phyloP scores from a whole-genome alignment of 2,797 vertebrate genomes.

The Molothrus aeneus region DNA sequence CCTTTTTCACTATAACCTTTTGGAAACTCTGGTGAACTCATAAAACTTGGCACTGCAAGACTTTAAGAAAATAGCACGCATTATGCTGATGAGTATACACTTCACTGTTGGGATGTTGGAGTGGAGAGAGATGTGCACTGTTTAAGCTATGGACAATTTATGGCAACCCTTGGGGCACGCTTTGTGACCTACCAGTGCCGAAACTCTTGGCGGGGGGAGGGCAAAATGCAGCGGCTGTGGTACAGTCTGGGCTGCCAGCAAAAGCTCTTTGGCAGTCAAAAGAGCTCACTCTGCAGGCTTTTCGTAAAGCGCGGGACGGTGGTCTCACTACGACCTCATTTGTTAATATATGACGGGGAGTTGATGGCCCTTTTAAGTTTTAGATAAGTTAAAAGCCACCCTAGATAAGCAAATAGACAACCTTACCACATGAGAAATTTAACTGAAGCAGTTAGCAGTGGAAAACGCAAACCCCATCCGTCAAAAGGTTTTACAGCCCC shows the following conservation, averaged over 20 bases:
- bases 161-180: neutral
- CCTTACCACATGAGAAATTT: neutral
- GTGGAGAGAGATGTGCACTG: neutral
- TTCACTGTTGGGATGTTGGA: neutral
- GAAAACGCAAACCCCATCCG: neutral
- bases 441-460: neutral
- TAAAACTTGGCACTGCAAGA: neutral
- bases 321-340: neutral
- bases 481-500: too few relatives aligned
- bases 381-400: neutral
- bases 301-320: rapidly evolving
- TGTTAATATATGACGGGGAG: neutral
- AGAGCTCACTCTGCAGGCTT: neutral
- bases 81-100: neutral
- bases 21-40: neutral
- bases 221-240: rapidly evolving
- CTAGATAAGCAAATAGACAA: neutral
- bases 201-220: too few relatives aligned
- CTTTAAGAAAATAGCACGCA: neutral
- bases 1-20: neutral
- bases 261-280: neutral
- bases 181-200: rapidly evolving
- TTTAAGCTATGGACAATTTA: neutral
- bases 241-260: neutral
- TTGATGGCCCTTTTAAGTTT: neutral